These are phyloP conservation scores for Nycteola revayana DNA, from an alignment of 2,888 invertebrate genomes.

Conservation along the genomic window DNA sequence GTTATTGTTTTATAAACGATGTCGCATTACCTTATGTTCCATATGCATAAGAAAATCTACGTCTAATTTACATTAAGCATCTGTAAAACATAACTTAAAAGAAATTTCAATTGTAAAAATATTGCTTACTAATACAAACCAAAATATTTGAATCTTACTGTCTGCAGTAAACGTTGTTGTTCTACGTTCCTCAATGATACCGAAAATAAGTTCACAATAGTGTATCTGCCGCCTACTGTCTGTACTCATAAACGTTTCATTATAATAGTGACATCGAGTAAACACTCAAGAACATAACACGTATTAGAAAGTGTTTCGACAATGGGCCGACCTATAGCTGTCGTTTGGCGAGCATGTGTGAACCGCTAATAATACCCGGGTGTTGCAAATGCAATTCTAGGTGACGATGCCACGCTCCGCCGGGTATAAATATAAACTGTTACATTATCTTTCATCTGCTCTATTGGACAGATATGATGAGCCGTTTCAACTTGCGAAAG, in stretches of 20 bases:
- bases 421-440: conserved; percentile 47
- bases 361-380: conserved; percentile 45
- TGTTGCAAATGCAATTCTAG: conserved; percentile 66
- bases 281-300: conserved; percentile 32
- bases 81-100: no score
- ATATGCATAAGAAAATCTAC: no score
- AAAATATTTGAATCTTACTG: no score
- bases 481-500: conserved; percentile 9
- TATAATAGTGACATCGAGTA: conserved; percentile 36
- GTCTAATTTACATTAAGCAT: no score
- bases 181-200: no score
- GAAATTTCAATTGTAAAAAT: no score
- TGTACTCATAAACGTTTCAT: conserved; percentile 27
- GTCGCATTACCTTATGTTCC: no score
- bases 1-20: no score
- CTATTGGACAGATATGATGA: conserved; percentile 11
- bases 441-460: conserved; percentile 48
- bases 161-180: no score
- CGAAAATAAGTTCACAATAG: no score
- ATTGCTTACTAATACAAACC: no score
- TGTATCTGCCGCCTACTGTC: conserved; percentile 13
- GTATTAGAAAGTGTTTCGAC: conserved; percentile 40
- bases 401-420: conserved; percentile 48
- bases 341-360: conserved; percentile 41
- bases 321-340: conserved; percentile 32